Evolutionary conservation across 2,888 invertebrate species (phyloP), one percentile per base, ranked within the genome.

Genomic region (Mystacides longicornis): DNA sequence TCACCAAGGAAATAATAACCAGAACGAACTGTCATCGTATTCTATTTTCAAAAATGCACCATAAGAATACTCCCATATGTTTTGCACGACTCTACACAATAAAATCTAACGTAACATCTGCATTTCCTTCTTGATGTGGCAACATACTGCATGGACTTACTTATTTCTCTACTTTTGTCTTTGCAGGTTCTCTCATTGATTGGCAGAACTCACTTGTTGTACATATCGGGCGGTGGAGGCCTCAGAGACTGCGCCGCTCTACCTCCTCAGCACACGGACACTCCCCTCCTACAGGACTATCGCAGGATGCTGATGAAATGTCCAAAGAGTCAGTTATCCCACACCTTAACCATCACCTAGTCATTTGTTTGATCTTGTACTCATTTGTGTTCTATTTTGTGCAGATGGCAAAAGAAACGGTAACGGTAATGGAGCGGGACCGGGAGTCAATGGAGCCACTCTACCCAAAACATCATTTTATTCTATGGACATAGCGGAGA

Each of bases 201-300:
- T 52, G 81, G 86, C 65, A 86, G 87, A 75, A 81, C 83, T 19
- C 86, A 87, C 68, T 79, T 89, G 71, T 73, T 90, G 66, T 89
- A 85, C 71, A 78, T 89, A 65, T 87, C 87, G 62, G 75, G 81
- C 58, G 85, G 83, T 68, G 89, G 89, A 67, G 82, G 82, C 33
- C 76, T 91, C 62, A 86, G 87, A 64, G 90, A 91, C 74, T 90
- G 89, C 72, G 81, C 83, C 58, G 87, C 87, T 66, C 75, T 89
- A 65, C 87, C 87, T 5, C 71, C 74, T 19, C 75, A 77, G 19
- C 65, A 68, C 56, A 85, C 82, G 59, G 85, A 89, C 69, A 86
- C 87, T 22, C 87, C 88, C 66, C 80, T 88, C 60, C 84, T 90
- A 33, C 85, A 84, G 67, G 87, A 88, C 71, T 89, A 89, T 72